Conservation (phyloP, 2,113 vertebrate species). For the Lophius piscatorius region DNA sequence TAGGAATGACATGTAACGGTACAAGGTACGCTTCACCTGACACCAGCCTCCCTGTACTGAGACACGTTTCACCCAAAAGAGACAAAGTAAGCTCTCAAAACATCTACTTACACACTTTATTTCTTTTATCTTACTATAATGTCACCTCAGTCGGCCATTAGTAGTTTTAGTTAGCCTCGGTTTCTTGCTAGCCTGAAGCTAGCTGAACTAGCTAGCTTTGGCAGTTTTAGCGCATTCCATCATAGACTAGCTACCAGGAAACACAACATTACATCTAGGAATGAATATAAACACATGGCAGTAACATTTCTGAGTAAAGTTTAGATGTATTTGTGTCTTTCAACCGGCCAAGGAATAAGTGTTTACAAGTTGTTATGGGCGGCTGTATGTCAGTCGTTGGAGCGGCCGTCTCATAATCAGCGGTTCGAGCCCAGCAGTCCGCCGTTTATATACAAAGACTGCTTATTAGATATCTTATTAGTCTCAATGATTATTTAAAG, state of each 20-base stretch:
- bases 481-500: too few species aligned
- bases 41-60: slow-evolving; percentile 20
- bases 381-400: too few species aligned
- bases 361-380: too few species aligned
- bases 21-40: slow-evolving; percentile 15
- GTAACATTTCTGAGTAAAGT: fast-evolving
- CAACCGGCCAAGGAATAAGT: too few species aligned
- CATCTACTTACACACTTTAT: neutral
- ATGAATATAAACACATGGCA: neutral
- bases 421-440: too few species aligned
- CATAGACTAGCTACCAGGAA: slow-evolving; percentile 1
- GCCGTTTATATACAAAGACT: too few species aligned
- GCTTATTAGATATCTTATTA: too few species aligned
- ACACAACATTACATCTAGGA: neutral
- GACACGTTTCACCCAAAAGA: slow-evolving; percentile 9
- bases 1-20: slow-evolving; percentile 56
- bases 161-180: neutral
- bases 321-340: too few species aligned
- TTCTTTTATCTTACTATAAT: neutral
- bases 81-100: slow-evolving; percentile 45
- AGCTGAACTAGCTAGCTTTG: slow-evolving; percentile 62
- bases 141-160: neutral
- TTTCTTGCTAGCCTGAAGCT: slow-evolving; percentile 46
- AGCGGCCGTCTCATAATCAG: too few species aligned
- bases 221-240: slow-evolving; percentile 38